Evolutionary conservation across 2,113 vertebrate species (phyloP).

Genomic region (Gobiocypris rarus): DNA sequence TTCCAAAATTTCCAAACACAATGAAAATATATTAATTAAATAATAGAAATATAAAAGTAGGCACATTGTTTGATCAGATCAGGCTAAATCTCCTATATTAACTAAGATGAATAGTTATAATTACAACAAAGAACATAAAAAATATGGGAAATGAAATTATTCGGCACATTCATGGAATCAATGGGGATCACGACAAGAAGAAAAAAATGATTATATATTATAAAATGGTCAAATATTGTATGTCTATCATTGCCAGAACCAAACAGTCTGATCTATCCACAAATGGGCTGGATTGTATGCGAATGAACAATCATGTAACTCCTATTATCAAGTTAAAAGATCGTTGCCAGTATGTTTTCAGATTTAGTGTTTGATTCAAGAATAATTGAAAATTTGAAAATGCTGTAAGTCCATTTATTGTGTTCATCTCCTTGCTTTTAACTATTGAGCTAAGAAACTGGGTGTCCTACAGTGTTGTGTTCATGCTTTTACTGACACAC

Average conservation of each 20-base stretch:
- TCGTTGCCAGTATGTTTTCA: neutral
- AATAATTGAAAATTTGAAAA: neutral
- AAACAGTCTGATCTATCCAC: neutral
- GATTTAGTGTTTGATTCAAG: neutral
- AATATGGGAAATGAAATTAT: conserved; percentile 10
- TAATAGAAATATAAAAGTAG: conserved; percentile 72
- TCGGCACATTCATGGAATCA: conserved; percentile 35
- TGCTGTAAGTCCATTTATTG: neutral
- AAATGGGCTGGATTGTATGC: conserved; percentile 4
- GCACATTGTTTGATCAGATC: conserved; percentile 65
- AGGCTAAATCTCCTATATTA: conserved; percentile 33
- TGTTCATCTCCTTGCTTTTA: neutral
- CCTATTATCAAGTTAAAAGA: neutral
- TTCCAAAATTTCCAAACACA: conserved; percentile 7
- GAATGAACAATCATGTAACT: conserved; percentile 9
- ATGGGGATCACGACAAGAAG: conserved; percentile 7
- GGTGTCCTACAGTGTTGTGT: neutral
- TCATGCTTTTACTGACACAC: conserved; percentile 32
- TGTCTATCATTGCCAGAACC: neutral
- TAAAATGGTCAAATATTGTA: neutral
- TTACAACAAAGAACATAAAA: conserved; percentile 27
- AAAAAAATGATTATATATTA: neutral
- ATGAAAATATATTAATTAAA: conserved; percentile 63
- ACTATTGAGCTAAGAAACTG: neutral
- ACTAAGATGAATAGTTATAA: conserved; percentile 34